phyloP scores from a whole-genome alignment of 1,140 invertebrate genomes.

The Alviniconcha marisindica region DNA sequence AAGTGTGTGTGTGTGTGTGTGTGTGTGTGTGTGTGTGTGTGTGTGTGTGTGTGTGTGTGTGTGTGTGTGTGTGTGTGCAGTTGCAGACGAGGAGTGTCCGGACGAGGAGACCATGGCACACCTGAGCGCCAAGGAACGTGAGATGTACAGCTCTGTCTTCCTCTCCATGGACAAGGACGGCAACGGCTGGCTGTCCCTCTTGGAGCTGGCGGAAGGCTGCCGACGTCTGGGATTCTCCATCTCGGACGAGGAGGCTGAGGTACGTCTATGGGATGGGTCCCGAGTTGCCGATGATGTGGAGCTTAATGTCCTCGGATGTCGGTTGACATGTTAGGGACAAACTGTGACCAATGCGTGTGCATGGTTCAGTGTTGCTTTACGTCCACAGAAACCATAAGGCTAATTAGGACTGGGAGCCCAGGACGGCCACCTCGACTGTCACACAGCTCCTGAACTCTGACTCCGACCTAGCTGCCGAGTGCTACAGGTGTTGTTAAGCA shows the following conservation, averaged over 20 bases:
- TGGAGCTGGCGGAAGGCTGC: slow-evolving; percentile 17
- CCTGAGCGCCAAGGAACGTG: not conserved
- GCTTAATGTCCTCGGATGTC: too few species aligned
- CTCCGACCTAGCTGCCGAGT: too few species aligned
- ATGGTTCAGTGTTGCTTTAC: too few species aligned
- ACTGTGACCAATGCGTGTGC: too few species aligned
- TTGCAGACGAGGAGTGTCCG: not conserved
- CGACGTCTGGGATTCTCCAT: not conserved
- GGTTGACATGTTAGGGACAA: too few species aligned
- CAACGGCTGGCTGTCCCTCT: not conserved
- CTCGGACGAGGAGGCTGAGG: slow-evolving; percentile 2
- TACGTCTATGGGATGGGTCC: too few species aligned
- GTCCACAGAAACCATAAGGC: too few species aligned
- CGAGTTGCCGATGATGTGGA: too few species aligned
- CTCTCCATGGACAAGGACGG: slow-evolving; percentile 15
- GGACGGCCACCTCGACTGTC: too few species aligned
- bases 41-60: not conserved
- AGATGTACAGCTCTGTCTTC: not conserved
- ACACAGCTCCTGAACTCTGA: too few species aligned
- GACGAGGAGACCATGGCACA: not conserved
- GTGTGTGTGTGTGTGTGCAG: not conserved
- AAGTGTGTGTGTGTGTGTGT: slow-evolving; percentile 15
- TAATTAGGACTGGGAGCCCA: too few species aligned
- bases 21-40: not conserved
- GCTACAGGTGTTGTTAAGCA: too few species aligned